Evolutionary conservation across 2,888 invertebrate species (phyloP), one percentile per base, ranked within the genome.

Genomic region (Sisyra terminalis): DNA sequence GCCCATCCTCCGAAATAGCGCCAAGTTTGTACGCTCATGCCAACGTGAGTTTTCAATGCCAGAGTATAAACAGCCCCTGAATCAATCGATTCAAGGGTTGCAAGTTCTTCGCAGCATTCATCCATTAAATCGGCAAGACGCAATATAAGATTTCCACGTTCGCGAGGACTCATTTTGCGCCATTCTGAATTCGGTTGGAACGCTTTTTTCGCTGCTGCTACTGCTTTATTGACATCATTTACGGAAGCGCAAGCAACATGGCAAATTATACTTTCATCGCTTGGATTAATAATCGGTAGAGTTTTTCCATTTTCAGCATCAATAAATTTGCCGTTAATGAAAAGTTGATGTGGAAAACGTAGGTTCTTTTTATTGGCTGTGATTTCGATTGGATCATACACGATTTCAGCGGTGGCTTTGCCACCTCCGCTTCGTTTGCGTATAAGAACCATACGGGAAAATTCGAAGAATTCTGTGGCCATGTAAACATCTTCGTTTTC

Each of bases 21-120:
- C 88, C 93, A 94, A 0, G 90, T 90, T 56, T 94, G 93, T 40
- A 96, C 90, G 11, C 93, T 93, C 96, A 97, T 96, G 43, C 96
- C 96, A 4, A 97, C 71, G 63, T 96, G 96, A 0, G 96, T 96
- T 60, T 97, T 97, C 11, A 96, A 60, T 0, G 96, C 96, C 38
- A 97, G 65, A 0, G 96, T 96, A 64, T 96, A 97, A 0, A 97
- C 96, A 0, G 96, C 96, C 1, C 96, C 96, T 0, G 92, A 90
- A 62, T 96, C 96, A 1, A 94, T 70, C 0, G 83, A 76, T 57
- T 97, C 96, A 15, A 97, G 76, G 0, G 93, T 94, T 0, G 96
- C 96, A 50, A 97, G 61, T 56, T 97, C 94, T 58, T 94, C 93
- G 57, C 87, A 88, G 60, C 93, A 82, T 53, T 86, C 66, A 48